Evolutionary conservation across 2,888 invertebrate genomes (phyloP).

Genomic region (Drosophila prolongata): DNA sequence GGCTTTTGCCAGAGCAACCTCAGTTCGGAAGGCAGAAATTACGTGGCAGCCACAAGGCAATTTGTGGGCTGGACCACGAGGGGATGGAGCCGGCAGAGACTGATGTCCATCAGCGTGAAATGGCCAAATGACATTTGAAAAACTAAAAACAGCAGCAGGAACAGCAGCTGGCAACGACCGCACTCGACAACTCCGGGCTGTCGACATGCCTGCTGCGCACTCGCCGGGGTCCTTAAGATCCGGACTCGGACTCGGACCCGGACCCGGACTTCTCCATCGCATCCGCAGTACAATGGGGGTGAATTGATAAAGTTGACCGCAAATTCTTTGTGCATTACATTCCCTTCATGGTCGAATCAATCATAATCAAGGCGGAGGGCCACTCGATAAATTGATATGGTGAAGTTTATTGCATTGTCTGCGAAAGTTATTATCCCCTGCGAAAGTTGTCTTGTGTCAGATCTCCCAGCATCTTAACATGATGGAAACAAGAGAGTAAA

Average conservation of each 20-base stretch:
- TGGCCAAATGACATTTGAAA: constrained; percentile 75
- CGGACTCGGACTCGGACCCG: background rate
- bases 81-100: constrained; percentile 26
- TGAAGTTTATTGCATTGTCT: constrained; percentile 48
- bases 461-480: constrained; percentile 10
- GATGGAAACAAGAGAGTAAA: constrained; percentile 12
- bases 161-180: constrained; percentile 40
- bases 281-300: constrained; percentile 44
- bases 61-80: constrained; percentile 24
- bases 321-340: constrained; percentile 59
- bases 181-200: constrained; percentile 27
- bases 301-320: constrained; percentile 59
- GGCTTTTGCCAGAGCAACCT: constrained; percentile 18
- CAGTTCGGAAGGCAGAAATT: constrained; percentile 45
- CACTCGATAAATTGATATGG: constrained; percentile 44
- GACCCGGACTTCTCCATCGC: constrained; percentile 1
- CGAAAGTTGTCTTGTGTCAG: constrained; percentile 4
- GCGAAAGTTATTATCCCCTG: constrained; percentile 16
- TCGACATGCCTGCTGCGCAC: constrained; percentile 26
- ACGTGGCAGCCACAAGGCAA: constrained; percentile 66
- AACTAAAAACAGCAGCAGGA: constrained; percentile 74
- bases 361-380: constrained; percentile 62
- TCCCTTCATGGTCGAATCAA: constrained; percentile 54
- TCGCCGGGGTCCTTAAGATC: constrained; percentile 30
- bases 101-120: constrained; percentile 75